Base-by-base conservation (phyloP, 2,888 invertebrate species). In the Macrosiphum euphorbiae region DNA sequence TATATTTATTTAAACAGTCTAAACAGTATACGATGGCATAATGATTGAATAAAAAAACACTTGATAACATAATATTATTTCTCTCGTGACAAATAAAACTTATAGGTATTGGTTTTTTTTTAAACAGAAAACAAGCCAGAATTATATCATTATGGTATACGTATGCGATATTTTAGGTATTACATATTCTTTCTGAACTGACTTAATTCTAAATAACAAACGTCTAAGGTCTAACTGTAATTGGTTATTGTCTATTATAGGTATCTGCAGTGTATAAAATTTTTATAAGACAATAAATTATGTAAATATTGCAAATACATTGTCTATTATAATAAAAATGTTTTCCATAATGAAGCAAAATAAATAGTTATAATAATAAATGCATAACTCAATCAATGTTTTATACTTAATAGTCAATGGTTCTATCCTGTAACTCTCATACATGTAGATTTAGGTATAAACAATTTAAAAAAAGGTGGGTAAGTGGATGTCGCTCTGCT, bases 61-160 rank as follows among this genome's bases (percentile, higher is more conserved):
- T 52, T 47, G 47, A 78, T 8, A 88, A 55, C 55, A 55, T 41
- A 88, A 26, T 87, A 87, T 87, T 87, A 87, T 87, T 87, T 87
- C 28, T 87, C 50, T 87, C 50, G n/a, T 87, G 87, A 28, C n/a
- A 50, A n/a, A 86, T 47, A 50, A 0, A 47, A 50, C 16, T 28
- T n/a, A 20, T 50, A 50, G 26, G 47, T 44, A 44, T 13, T 41
- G 7, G 11, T 67, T 67, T 78, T 35, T 78, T 78, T 78, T 78
- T 35, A 78, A 78, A 78, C 78, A 26, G 24, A 35, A 78, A 20
- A 41, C 78, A 35, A 78, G 41, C 28, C 86, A 47, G 47, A 26
- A 28, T 5, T 41, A 86, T 86, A 28, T 47, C 86, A 86, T 86
- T 47, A 47, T 5, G 47, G 28, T 86, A 44, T 44, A 44, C 7